Conservation (phyloP, 2,797 vertebrate genomes). For the Pseudopleuronectes americanus region DNA sequence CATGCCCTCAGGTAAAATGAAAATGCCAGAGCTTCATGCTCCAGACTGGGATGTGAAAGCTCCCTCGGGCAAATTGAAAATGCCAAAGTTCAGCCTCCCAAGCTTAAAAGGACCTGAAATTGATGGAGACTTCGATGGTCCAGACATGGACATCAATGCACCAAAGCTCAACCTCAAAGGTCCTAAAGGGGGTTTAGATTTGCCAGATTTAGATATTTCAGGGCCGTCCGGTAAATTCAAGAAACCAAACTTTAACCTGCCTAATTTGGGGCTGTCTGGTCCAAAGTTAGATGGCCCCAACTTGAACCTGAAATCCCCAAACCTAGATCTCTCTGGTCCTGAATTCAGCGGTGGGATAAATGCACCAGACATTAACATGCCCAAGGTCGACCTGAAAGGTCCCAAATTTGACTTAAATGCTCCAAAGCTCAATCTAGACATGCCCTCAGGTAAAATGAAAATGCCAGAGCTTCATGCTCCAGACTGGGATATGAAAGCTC, state of each 20-base stretch:
- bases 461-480: conserved; percentile 51
- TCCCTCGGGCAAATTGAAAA: conserved; percentile 54
- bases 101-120: conserved; percentile 58
- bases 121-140: conserved; percentile 40
- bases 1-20: conserved; percentile 58
- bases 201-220: conserved; percentile 35
- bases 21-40: conserved; percentile 48
- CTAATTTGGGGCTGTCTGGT: conserved; percentile 43
- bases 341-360: conserved; percentile 53
- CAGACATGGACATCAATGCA: conserved; percentile 53
- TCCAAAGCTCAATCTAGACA: conserved; percentile 31
- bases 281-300: conserved; percentile 43
- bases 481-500: conserved; percentile 47
- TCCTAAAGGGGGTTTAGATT: conserved; percentile 45
- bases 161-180: conserved; percentile 55
- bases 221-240: conserved; percentile 56
- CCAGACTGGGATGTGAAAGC: conserved; percentile 51
- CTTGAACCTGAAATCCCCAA: conserved; percentile 40
- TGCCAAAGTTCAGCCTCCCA: conserved; percentile 45
- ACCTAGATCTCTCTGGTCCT: conserved; percentile 55
- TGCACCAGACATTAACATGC: conserved; percentile 53
- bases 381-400: conserved; percentile 25
- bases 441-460: conserved; percentile 60
- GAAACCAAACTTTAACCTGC: conserved; percentile 53
- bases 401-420: conserved; percentile 45